Evolutionary conservation across 2,113 vertebrate species (phyloP).

Genomic region (Ranitomeya variabilis): DNA sequence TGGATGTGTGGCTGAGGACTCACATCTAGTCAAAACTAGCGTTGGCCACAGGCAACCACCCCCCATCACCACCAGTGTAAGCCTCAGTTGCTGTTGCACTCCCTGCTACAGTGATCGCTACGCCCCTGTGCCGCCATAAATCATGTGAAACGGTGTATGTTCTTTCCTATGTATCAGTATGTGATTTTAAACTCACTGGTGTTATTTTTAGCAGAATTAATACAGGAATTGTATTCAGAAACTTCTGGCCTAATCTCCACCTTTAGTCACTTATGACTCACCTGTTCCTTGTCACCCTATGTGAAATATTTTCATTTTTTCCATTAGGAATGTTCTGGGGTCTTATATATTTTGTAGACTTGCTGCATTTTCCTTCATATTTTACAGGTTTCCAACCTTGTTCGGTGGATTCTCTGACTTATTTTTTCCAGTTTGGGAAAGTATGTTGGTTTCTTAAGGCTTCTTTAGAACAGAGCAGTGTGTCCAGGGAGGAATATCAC

Average conservation of each 20-base stretch:
- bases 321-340: slow-evolving; percentile 38
- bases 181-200: background rate
- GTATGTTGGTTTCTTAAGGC: slow-evolving; percentile 1
- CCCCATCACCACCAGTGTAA: no score
- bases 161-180: no score
- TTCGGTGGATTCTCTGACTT: slow-evolving; percentile 22
- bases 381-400: slow-evolving; percentile 42
- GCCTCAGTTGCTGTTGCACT: no score
- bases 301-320: slow-evolving; percentile 45
- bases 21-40: no score
- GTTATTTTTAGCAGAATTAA: background rate
- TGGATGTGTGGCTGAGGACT: no score
- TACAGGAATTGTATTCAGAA: slow-evolving; percentile 1
- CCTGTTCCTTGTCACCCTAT: slow-evolving; percentile 31
- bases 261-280: slow-evolving; percentile 49
- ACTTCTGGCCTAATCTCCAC: slow-evolving; percentile 3
- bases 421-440: slow-evolving; percentile 41
- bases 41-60: no score
- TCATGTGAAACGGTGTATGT: no score
- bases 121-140: no score
- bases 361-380: slow-evolving; percentile 51
- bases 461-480: background rate
- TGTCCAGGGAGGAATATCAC: slow-evolving; percentile 1
- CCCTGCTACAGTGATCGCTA: no score
- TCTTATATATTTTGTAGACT: slow-evolving; percentile 37